Evolutionary conservation across 2,113 vertebrate genomes (phyloP).

Genomic region (Amphiprion ocellaris): DNA sequence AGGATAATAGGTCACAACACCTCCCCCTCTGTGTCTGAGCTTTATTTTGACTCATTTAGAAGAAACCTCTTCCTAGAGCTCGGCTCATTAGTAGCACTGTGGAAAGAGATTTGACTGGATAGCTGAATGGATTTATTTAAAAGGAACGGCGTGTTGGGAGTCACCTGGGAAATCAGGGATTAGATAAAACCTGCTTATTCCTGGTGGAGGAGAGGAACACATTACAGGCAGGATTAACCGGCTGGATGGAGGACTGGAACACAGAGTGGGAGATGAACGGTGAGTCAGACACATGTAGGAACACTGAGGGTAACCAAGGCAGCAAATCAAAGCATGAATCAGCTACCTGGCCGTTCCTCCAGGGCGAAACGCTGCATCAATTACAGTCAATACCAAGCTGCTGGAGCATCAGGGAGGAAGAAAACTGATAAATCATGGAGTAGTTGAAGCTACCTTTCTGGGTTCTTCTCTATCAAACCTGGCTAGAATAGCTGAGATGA

Average conservation of each 20-base stretch:
- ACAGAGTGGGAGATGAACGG: constrained; percentile 13
- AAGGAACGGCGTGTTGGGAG: constrained; percentile 23
- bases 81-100: constrained; percentile 41
- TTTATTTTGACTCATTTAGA: constrained; percentile 49
- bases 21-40: constrained; percentile 36
- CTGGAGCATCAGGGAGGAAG: not conserved
- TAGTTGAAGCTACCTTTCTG: too few relatives aligned
- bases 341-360: constrained; percentile 1
- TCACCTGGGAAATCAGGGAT: constrained; percentile 57
- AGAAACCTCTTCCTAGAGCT: constrained; percentile 24
- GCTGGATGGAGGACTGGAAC: constrained; percentile 17
- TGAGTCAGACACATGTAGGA: constrained; percentile 18
- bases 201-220: constrained; percentile 22
- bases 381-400: not conserved
- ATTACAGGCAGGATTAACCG: constrained; percentile 44
- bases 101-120: constrained; percentile 38
- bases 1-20: constrained; percentile 30
- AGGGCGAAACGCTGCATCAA: not conserved
- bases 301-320: not conserved
- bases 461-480: too few relatives aligned
- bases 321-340: constrained; percentile 12
- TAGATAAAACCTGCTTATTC: constrained; percentile 51
- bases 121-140: constrained; percentile 53
- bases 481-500: too few relatives aligned
- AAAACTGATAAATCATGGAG: too few relatives aligned